phyloP scores from a whole-genome alignment of 2,797 vertebrate species.

The Danio tinwini region DNA sequence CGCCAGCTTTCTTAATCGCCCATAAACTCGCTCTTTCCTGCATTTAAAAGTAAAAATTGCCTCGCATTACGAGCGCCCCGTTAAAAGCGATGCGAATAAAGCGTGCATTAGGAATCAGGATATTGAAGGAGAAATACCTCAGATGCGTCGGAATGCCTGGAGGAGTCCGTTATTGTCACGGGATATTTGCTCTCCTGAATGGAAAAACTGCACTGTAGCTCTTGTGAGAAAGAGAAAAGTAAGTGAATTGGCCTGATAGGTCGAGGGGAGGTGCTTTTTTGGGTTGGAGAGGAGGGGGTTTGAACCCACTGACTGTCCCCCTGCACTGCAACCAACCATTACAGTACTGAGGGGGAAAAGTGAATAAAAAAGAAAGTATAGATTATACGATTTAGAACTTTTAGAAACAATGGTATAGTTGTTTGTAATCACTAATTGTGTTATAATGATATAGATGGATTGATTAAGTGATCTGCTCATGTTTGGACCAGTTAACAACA shows the following conservation, averaged over 20 bases:
- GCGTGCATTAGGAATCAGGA: neutral
- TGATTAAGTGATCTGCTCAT: neutral
- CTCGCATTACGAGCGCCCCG: neutral
- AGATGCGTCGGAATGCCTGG: slow-evolving; percentile 67
- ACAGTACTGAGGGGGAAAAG: neutral
- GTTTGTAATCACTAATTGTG: neutral
- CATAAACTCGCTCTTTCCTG: neutral
- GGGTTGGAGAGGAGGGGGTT: slow-evolving; percentile 72
- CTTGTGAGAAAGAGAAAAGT: slow-evolving; percentile 83
- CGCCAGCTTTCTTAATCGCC: neutral
- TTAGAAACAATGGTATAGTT: neutral
- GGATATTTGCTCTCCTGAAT: slow-evolving; percentile 72
- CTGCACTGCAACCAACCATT: slow-evolving; percentile 4
- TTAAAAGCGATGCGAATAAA: neutral
- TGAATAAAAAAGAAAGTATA: slow-evolving; percentile 1
- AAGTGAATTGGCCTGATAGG: slow-evolving; percentile 82
- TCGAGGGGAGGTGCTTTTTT: slow-evolving; percentile 81
- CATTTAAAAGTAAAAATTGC: neutral
- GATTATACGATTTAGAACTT: neutral
- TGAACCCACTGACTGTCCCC: slow-evolving; percentile 74
- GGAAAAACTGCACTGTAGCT: slow-evolving; percentile 79
- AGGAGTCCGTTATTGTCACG: slow-evolving; percentile 78
- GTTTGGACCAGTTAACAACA: no score
- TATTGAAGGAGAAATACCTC: slow-evolving; percentile 72
- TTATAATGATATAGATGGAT: neutral